Evolutionary conservation across 2,888 invertebrate species (phyloP), one percentile per base, ranked within the genome.

Genomic region (Spialia ferax): DNA sequence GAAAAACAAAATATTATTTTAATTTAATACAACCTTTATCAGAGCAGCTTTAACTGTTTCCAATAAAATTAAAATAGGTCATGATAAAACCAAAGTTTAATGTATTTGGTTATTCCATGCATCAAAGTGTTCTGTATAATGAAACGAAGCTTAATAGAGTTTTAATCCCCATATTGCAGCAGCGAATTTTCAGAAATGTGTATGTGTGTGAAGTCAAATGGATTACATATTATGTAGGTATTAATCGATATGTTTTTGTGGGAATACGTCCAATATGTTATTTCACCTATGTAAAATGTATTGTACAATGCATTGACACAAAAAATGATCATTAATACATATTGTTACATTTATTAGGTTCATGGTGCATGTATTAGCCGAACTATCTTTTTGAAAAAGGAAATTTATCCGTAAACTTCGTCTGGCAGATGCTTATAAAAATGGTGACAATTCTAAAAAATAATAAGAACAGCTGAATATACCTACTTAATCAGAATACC

Each of bases 151-250:
- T 59, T 65, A 65, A 65, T 65, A 59, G 57, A 65, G 50, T 65
- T 59, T 65, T 59, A 64, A 64, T 64, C 48, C 64, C 57, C 65
- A 59, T 65, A 65, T 65, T 59, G 65, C 57, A 64, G 64, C 13
- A 50, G 50, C 20, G 38, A 59, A 59, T 65, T 59, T 65, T 50
- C 65, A 35, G 57, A 59, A 65, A 65, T 38, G 45, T 26, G 38
- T 15, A 38, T 29, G 29, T 15, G n/a, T n/a, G n/a, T n/a, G 38
- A 11, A 59, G 29, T 59, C 23, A 57, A 57, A 38, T 59, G 20
- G 65, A 59, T 65, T 59, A 59, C 65, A 38, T 26, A 50, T 62
- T n/a, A n/a, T n/a, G n/a, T n/a, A n/a, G n/a, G n/a, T n/a, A 52
- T 63, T 63, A 52, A 6, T 57, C 5, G n/a, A 57, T 35, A 32